These are phyloP conservation scores for Ctenicera cuprea DNA, from an alignment of 2,888 invertebrate genomes.

Conservation along the genomic window DNA sequence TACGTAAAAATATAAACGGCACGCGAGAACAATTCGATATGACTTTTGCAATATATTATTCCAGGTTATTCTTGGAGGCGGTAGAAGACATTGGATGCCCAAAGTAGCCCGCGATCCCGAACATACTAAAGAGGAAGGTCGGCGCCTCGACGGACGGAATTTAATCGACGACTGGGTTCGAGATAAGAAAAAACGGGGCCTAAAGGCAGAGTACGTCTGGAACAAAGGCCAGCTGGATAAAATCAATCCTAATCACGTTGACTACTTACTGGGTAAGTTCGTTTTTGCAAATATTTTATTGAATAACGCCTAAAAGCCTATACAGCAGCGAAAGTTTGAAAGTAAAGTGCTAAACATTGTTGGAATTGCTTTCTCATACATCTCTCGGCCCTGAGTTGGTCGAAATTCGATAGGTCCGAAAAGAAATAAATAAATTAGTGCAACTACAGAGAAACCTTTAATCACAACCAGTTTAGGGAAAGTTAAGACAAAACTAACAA, in stretches of 20 bases:
- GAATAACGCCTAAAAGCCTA: neutral
- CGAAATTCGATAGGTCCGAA: no score
- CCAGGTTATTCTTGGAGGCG: constrained; percentile 87
- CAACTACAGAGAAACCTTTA: neutral
- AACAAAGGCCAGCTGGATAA: constrained; percentile 83
- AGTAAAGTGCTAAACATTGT: no score
- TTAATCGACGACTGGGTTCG: constrained; percentile 87
- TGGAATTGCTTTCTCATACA: no score
- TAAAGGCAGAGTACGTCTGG: constrained; percentile 84
- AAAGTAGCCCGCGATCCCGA: constrained; percentile 83
- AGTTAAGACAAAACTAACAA: constrained; percentile 13
- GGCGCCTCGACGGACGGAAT: constrained; percentile 85
- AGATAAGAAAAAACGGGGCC: constrained; percentile 81
- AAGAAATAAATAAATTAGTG: no score
- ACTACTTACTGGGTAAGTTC: constrained; percentile 82
- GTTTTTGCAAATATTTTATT: constrained; percentile 17
- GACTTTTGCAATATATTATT: constrained; percentile 30
- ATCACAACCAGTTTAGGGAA: constrained; percentile 11
- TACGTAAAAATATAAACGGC: neutral
- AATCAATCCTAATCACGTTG: constrained; percentile 81
- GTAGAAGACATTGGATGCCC: constrained; percentile 84
- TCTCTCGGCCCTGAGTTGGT: no score
- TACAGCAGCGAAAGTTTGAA: no score
- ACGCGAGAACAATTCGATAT: constrained; percentile 17
- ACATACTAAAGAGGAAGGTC: constrained; percentile 81